Evolutionary conservation across 2,113 vertebrate genomes (phyloP).

Genomic region (Morone saxatilis): DNA sequence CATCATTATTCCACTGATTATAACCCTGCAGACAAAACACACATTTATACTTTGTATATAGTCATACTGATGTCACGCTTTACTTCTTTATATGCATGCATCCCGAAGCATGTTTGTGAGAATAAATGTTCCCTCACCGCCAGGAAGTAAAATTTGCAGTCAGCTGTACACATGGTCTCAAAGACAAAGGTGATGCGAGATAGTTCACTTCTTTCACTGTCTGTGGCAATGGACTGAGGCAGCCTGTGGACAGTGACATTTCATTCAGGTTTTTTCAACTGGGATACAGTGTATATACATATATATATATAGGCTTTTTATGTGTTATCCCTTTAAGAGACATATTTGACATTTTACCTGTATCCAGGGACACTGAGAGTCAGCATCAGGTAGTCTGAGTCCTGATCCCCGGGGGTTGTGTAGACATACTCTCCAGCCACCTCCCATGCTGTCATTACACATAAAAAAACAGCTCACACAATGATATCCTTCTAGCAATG

Average conservation of each 20-base stretch:
- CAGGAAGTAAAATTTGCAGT: constrained; percentile 92
- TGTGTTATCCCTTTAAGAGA: background rate
- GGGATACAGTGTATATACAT: background rate
- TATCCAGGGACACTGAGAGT: constrained; percentile 90
- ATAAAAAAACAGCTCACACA: background rate
- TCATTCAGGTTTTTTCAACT: background rate
- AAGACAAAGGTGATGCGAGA: constrained; percentile 94
- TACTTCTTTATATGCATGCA: background rate
- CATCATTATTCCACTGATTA: constrained; percentile 85
- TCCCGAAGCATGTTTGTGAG: background rate
- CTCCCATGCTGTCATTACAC: constrained; percentile 90
- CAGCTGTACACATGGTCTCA: constrained; percentile 89
- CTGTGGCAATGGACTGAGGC: constrained; percentile 81
- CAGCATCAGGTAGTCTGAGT: constrained; percentile 93
- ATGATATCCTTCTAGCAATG: background rate
- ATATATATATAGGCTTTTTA: background rate
- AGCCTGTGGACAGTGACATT: constrained; percentile 76
- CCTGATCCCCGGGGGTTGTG: constrained; percentile 88
- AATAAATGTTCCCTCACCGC: constrained; percentile 82
- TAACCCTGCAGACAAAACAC: constrained; percentile 82
- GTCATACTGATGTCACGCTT: background rate
- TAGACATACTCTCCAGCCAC: constrained; percentile 95
- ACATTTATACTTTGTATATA: background rate
- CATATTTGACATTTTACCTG: constrained; percentile 84
- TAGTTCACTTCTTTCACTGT: constrained; percentile 85